Base-by-base conservation (phyloP, 2,113 vertebrate genomes). In the Meriones unguiculatus region DNA sequence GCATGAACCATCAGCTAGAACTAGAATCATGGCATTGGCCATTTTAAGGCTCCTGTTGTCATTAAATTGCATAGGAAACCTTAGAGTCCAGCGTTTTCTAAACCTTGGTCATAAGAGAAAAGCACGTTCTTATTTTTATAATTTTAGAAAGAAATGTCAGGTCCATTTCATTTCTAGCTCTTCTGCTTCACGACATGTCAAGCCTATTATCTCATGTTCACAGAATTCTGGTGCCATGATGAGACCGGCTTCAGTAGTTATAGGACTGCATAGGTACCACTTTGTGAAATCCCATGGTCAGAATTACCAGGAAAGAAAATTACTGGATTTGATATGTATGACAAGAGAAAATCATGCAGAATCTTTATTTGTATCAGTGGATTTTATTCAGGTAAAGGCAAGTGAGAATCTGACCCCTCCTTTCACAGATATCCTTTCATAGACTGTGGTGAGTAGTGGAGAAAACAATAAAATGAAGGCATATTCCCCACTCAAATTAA, bases 11-110 rank as follows among this genome's bases (percentile, higher is more conserved):
- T 72, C 65, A n/a, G 4, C 3, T 0, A 28, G 41, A 67, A 59
- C 9, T 4, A 13, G 28, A 38, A 7, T 14, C 28, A 2, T 15
- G 8, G 25, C 1, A 0, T n/a, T 75, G 35, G 24, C 18, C 24
- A 50, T 62, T 77, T 80, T 15, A 57, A 46, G 70, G 52, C 38
- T 69, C 46, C 20, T 25, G 15, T 13, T 6, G 6, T 70, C 28
- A 22, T 65, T 9, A 62, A 15, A 11, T 77, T n/a, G 30, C 52
- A 14, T 3, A 50, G 65, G 30, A 2, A 13, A 57, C 8, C n/a
- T 64, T 46, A 46, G 24, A 25, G 28, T 50, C 35, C 32, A 70
- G 64, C 46, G 11, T 54, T 70, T 88, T 65, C 11, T 38, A 52
- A 67, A 41, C 72, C 28, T 81, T n/a, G 30, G 10, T 20, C 77